Percentiles rank a stretch among this genome's conserved stretches.
Conservation (phyloP, 1,140 invertebrate genomes). For the Melipona quadrifasciata region DNA sequence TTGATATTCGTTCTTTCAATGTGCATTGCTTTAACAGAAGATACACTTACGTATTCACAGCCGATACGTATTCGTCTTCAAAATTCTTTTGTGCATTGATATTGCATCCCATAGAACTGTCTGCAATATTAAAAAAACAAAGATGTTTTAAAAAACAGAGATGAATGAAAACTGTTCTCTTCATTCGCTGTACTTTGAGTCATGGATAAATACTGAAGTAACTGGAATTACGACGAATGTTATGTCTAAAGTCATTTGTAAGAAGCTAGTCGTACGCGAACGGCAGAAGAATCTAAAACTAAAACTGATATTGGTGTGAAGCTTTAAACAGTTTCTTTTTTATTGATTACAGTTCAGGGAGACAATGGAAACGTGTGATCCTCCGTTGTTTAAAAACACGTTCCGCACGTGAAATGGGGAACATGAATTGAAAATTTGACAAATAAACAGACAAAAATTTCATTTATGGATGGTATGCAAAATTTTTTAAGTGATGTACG, state of each 20-base stretch:
- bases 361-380: not conserved
- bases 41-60: conserved; percentile 82
- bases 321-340: no score
- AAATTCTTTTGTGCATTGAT: conserved; percentile 84
- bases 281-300: not conserved
- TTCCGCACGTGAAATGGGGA: not conserved
- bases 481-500: conserved; percentile 5
- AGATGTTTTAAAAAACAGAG: not conserved
- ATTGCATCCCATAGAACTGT: conserved; percentile 87
- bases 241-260: not conserved
- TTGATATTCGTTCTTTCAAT: not conserved
- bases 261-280: not conserved
- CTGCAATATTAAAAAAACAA: conserved; percentile 68
- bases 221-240: not conserved
- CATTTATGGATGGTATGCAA: not conserved
- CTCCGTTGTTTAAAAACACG: not conserved
- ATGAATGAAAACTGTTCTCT: no score
- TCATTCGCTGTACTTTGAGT: no score
- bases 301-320: no score
- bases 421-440: not conserved
- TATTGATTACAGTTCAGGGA: not conserved
- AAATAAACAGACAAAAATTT: not conserved
- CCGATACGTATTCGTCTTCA: conserved; percentile 84
- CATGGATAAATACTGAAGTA: not conserved
- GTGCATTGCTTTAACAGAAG: not conserved